These are phyloP conservation scores for Diploptera punctata DNA, from an alignment of 2,888 invertebrate genomes.

Conservation along the genomic window DNA sequence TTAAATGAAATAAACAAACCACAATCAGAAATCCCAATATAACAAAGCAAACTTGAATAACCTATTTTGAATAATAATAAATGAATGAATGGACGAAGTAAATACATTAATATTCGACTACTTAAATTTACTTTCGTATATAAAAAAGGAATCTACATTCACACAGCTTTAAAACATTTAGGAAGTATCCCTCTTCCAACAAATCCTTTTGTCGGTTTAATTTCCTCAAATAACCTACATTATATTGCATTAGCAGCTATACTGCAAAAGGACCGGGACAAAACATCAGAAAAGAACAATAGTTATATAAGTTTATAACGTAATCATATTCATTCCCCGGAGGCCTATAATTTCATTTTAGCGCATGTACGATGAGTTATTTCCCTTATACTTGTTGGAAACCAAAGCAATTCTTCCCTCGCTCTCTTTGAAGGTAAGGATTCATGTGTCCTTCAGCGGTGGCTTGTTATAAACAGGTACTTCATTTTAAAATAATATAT, in stretches of 20 bases:
- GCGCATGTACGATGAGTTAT: conserved; percentile 22
- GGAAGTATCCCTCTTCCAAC: neutral
- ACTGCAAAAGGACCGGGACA: conserved; percentile 14
- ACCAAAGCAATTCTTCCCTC: neutral
- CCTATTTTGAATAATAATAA: no score
- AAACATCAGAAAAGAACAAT: conserved; percentile 31
- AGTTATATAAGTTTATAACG: conserved; percentile 36
- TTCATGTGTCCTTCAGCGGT: no score
- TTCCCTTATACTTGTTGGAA: neutral
- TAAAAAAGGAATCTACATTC: neutral
- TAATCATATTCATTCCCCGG: conserved; percentile 33
- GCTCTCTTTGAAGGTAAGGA: no score
- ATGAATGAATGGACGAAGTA: no score
- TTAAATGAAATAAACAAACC: no score
- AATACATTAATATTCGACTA: no score
- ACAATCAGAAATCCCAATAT: no score
- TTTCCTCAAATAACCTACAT: conserved; percentile 39
- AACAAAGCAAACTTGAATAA: no score
- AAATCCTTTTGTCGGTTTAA: conserved; percentile 34
- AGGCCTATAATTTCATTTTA: conserved; percentile 33
- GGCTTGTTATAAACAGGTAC: no score
- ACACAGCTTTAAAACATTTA: conserved; percentile 15
- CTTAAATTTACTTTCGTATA: no score
- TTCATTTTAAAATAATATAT: no score
- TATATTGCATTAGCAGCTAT: conserved; percentile 35